Evolutionary conservation across 1,140 invertebrate genomes (phyloP).

Genomic region (Halesus radiatus): DNA sequence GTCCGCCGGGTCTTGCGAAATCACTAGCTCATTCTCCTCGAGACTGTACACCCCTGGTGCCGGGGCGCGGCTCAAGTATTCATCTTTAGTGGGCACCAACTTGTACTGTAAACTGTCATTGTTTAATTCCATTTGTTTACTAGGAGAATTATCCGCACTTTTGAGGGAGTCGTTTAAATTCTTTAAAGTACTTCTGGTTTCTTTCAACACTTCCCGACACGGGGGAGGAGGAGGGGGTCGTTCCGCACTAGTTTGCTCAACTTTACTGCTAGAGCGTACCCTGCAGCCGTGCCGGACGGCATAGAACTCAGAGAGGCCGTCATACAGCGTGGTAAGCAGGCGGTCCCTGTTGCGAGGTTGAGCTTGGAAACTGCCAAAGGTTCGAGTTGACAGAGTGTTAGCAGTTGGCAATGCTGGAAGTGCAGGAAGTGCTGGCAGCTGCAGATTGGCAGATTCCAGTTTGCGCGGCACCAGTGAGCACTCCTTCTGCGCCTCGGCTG

Average conservation of each 20-base stretch:
- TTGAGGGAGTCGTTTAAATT: constrained; percentile 62
- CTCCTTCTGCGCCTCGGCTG: constrained; percentile 75
- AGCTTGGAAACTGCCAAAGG: constrained; percentile 44
- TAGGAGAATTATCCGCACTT: constrained; percentile 13
- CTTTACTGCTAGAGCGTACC: constrained; percentile 53
- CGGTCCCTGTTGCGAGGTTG: constrained; percentile 63
- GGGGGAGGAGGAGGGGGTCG: constrained; percentile 60
- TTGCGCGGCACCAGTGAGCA: constrained; percentile 59
- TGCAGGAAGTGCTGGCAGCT: no score
- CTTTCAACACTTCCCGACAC: constrained; percentile 62
- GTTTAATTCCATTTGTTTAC: background rate
- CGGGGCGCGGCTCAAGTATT: constrained; percentile 23
- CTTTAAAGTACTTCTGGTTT: constrained; percentile 66
- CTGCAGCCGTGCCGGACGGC: constrained; percentile 72
- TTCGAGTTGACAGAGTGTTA: constrained; percentile 28
- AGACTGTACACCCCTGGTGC: background rate
- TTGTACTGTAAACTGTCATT: constrained; percentile 35
- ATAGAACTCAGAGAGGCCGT: constrained; percentile 89
- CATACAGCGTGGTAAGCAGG: constrained; percentile 81
- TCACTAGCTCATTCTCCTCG: constrained; percentile 22
- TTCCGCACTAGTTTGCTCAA: no score
- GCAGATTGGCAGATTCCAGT: constrained; percentile 6
- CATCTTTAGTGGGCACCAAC: constrained; percentile 49
- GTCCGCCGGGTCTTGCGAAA: constrained; percentile 2
- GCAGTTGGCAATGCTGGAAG: background rate